Conservation (phyloP, 2,797 vertebrate genomes). For the Phoebastria nigripes region DNA sequence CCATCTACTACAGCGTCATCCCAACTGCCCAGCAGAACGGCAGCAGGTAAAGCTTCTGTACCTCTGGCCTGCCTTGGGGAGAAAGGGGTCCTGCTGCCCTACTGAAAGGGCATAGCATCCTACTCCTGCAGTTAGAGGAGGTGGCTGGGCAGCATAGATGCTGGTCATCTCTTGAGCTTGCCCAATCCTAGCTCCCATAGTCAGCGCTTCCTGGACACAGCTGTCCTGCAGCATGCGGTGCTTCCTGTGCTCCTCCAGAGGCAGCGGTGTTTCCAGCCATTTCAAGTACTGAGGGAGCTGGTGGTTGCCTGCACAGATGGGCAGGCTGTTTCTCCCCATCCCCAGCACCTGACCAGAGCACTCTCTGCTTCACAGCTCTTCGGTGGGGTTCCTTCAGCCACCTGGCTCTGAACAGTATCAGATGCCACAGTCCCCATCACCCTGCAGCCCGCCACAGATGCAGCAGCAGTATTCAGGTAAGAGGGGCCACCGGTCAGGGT, state of each 20-base stretch:
- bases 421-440: constrained; percentile 91
- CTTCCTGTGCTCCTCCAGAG: background rate
- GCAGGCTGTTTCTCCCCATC: background rate
- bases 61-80: background rate
- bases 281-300: background rate
- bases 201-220: background rate
- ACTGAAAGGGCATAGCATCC: background rate
- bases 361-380: constrained; percentile 78
- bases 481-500: background rate
- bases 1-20: constrained; percentile 96
- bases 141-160: background rate
- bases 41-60: constrained; percentile 80
- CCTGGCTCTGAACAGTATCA: constrained; percentile 94
- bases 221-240: background rate
- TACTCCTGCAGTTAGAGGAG: background rate
- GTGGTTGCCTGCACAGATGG: background rate
- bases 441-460: constrained; percentile 93
- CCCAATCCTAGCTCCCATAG: background rate
- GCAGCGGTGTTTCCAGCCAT: background rate
- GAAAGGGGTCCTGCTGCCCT: background rate
- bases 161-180: background rate
- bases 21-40: constrained; percentile 93
- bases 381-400: constrained; percentile 92
- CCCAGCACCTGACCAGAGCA: background rate
- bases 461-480: constrained; percentile 98